phyloP scores from a whole-genome alignment of 1,140 invertebrate genomes.

The Condylostylus longicornis region DNA sequence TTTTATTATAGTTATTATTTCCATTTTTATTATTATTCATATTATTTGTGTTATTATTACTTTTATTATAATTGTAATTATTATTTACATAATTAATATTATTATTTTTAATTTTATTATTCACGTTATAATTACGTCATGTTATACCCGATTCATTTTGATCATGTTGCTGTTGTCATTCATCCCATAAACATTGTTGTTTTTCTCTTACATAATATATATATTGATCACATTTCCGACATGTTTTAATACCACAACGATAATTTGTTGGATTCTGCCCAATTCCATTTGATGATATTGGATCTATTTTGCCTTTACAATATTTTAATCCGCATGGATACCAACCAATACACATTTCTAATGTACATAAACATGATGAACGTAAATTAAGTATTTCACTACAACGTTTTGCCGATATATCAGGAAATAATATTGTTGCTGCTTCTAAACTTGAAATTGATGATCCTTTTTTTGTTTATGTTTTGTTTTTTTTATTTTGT shows the following conservation, averaged over 20 bases:
- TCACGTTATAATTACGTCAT: too few relatives aligned
- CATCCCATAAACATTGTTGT: constrained; percentile 75
- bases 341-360: constrained; percentile 74
- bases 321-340: constrained; percentile 90
- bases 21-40: too few relatives aligned
- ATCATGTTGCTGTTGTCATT: constrained; percentile 52
- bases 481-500: too few relatives aligned
- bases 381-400: constrained; percentile 47
- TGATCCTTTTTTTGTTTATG: too few relatives aligned
- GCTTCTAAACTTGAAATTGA: constrained; percentile 40
- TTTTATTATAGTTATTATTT: too few relatives aligned
- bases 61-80: too few relatives aligned
- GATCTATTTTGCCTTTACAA: constrained; percentile 54
- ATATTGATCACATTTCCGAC: constrained; percentile 75
- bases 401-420: constrained; percentile 35
- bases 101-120: too few relatives aligned
- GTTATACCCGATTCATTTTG: too few relatives aligned
- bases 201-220: constrained; percentile 69
- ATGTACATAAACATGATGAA: constrained; percentile 57
- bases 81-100: too few relatives aligned
- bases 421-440: constrained; percentile 41
- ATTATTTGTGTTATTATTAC: too few relatives aligned
- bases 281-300: constrained; percentile 21
- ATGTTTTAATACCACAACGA: constrained; percentile 90
- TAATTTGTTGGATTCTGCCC: constrained; percentile 42